phyloP scores from a whole-genome alignment of 2,888 invertebrate genomes.

The Parascotia fuliginaria region DNA sequence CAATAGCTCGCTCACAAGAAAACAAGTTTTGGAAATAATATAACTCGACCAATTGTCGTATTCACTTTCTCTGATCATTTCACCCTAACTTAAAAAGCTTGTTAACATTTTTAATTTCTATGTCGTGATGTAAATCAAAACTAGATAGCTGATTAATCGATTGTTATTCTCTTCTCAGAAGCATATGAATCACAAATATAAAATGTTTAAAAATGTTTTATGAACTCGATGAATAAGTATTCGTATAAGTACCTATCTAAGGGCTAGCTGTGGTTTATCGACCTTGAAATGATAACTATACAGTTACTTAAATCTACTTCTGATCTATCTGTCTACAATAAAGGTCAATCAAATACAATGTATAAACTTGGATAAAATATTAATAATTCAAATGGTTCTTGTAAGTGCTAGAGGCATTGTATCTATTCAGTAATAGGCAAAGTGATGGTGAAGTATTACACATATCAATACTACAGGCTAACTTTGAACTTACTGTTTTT shows the following conservation, averaged over 20 bases:
- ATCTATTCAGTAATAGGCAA: slow-evolving; percentile 2
- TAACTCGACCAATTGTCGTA: slow-evolving; percentile 63
- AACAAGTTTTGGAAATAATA: slow-evolving; percentile 75
- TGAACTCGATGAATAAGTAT: slow-evolving; percentile 30
- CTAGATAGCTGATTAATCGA: slow-evolving; percentile 54
- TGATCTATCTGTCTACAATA: slow-evolving; percentile 24
- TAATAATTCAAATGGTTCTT: slow-evolving; percentile 34
- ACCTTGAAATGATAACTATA: slow-evolving; percentile 32
- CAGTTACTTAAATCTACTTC: slow-evolving; percentile 16
- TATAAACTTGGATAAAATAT: slow-evolving; percentile 33
- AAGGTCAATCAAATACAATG: slow-evolving; percentile 34
- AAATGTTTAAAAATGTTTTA: slow-evolving; percentile 21
- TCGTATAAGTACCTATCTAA: slow-evolving; percentile 16
- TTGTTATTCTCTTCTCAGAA: slow-evolving; percentile 55
- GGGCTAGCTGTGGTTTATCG: slow-evolving; percentile 25
- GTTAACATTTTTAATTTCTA: slow-evolving; percentile 57
- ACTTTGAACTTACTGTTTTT: neutral
- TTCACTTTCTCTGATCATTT: slow-evolving; percentile 71
- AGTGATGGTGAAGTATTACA: neutral
- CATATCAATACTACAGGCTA: neutral
- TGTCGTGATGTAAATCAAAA: slow-evolving; percentile 56
- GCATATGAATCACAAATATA: slow-evolving; percentile 19
- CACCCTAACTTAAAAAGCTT: slow-evolving; percentile 54
- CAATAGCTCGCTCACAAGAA: slow-evolving; percentile 66
- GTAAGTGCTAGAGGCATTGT: slow-evolving; percentile 8